Evolutionary conservation across 1,140 invertebrate species (phyloP).

Genomic region (Magallana gigas): DNA sequence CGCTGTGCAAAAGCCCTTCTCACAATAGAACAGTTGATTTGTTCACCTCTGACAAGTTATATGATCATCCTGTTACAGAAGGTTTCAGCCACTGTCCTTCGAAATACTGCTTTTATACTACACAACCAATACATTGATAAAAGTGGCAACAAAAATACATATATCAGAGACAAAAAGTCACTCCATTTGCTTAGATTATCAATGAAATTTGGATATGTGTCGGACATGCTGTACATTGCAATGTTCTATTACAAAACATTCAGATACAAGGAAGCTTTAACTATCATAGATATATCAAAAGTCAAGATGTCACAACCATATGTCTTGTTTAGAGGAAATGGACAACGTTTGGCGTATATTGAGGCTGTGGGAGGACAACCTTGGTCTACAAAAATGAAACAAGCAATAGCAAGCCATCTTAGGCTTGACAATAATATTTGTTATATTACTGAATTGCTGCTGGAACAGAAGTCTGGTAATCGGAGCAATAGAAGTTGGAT

Average conservation of each 20-base stretch:
- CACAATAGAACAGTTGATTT: background rate
- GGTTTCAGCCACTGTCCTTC: too few relatives aligned
- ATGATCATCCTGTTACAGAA: background rate
- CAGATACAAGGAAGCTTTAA: slow-evolving; percentile 8
- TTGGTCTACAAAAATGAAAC: background rate
- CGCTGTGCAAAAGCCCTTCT: background rate
- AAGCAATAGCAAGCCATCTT: background rate
- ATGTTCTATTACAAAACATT: background rate
- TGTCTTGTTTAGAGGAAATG: background rate
- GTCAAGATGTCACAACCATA: background rate
- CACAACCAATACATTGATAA: background rate
- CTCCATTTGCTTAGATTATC: background rate
- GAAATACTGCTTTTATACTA: too few relatives aligned
- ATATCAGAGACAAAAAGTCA: background rate
- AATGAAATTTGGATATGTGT: background rate
- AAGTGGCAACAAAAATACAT: background rate
- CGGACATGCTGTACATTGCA: background rate
- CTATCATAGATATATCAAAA: background rate
- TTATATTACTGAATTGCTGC: too few relatives aligned
- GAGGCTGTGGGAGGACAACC: background rate
- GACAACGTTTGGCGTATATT: background rate
- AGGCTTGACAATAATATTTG: background rate
- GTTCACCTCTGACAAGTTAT: background rate
- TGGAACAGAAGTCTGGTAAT: background rate
- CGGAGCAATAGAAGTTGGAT: background rate